Evolutionary conservation across 2,888 invertebrate genomes (phyloP), one percentile per base, ranked within the genome.

Genomic region (Portevinia maculata): DNA sequence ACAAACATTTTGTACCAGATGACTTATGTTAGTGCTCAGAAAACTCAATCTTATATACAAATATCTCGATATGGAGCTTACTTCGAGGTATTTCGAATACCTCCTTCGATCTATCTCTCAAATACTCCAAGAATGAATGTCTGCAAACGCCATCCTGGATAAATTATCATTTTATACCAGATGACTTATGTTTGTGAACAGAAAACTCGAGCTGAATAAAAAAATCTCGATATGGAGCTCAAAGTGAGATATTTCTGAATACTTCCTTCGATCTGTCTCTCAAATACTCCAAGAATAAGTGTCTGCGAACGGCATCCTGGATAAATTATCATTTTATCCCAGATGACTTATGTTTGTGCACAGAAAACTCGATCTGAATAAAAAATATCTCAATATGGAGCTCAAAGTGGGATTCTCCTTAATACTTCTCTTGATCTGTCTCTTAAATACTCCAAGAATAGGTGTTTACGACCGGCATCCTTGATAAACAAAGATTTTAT

Each of bases 291-390:
- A n/a, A 64, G 64, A 64, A 17, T 15, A 64, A 52, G 24, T 32
- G 64, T 32, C 34, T 50, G 50, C 64, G 39, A 64, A 50, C 64
- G 64, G 64, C 64, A 64, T 64, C 50, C 64, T 64, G 64, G 64
- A 41, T 50, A 52, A 19, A 64, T 19, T 7, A 34, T 28, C 28
- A 64, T 64, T 64, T 24, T 64, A 50, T 39, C 15, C 28, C 64
- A 64, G 64, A 64, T 50, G 64, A 64, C 64, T 64, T 50, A 15
- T 1, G 64, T 64, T 64, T 39, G 64, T 64, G 64, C 64, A 50
- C 50, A 64, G 15, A 8, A 2, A n/a, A 34, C 4, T 50, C 21
- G 1, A 5, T 13, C 13, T 11, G n/a, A n/a, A n/a, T n/a, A n/a
- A n/a, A n/a, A n/a, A 37, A 0, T 15, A 24, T 15, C 9, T 13